Evolutionary conservation across 1,140 invertebrate genomes (phyloP).

Genomic region (Panonychus citri): DNA sequence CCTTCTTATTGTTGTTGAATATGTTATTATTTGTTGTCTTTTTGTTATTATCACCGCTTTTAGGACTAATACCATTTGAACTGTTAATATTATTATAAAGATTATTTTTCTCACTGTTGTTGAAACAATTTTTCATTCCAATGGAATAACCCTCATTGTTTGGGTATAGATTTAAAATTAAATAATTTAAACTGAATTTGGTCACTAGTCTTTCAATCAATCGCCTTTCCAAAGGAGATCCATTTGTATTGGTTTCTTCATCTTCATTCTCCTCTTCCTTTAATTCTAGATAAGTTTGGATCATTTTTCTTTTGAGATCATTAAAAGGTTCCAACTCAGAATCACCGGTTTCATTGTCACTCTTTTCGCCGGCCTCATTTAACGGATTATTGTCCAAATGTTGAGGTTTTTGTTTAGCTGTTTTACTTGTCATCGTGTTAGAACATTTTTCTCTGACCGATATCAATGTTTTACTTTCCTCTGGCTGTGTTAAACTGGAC

Average conservation of each 20-base stretch:
- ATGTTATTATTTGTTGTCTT: neutral
- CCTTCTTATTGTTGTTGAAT: slow-evolving; percentile 16
- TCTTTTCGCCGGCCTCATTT: too few relatives aligned
- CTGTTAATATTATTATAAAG: neutral
- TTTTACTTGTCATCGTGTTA: too few relatives aligned
- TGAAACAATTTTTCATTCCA: slow-evolving; percentile 33
- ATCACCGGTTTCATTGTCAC: too few relatives aligned
- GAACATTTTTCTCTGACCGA: too few relatives aligned
- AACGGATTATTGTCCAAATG: too few relatives aligned
- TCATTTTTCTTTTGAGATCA: neutral
- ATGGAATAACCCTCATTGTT: slow-evolving; percentile 74
- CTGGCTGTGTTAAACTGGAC: too few relatives aligned
- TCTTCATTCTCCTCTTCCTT: neutral
- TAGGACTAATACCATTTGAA: too few relatives aligned
- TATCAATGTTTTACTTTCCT: too few relatives aligned
- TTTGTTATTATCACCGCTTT: neutral
- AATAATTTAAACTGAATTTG: neutral
- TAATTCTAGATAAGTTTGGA: neutral
- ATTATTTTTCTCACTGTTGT: neutral
- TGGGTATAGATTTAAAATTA: slow-evolving; percentile 45
- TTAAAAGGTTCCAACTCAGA: too few relatives aligned
- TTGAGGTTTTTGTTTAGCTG: too few relatives aligned
- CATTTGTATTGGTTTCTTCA: neutral
- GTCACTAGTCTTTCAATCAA: neutral
- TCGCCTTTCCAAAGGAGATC: neutral